Base-by-base conservation (phyloP, 2,797 vertebrate genomes). In the Phoeniculus purpureus region DNA sequence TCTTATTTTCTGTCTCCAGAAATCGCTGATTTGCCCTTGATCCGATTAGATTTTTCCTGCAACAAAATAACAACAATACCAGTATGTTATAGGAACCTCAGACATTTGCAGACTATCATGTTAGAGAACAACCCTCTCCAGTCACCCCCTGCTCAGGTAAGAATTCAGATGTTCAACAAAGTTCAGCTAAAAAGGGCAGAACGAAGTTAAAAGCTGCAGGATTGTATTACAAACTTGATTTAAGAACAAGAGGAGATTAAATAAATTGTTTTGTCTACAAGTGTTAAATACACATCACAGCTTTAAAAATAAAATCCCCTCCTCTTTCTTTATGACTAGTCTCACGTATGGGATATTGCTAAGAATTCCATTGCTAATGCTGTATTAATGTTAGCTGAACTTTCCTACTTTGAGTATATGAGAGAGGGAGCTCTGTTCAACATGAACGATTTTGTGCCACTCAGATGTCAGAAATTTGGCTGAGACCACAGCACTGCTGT, bases 111-210 rank as follows among this genome's bases (percentile, higher is more conserved):
- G 96, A 98, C 97, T 97, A 99, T 99, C 78, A 97, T 98, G 73
- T 97, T 99, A 31, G 99, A 99, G 96, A 99, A 99, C 98, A 99
- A 99, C 95, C 99, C 99, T 2, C 97, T 99, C 26, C 99, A 99
- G 89, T 98, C 97, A 27, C 99, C 99, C 10, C 99, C 99, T 48
- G 99, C 99, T 87, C 99, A 99, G 98, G 99, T 99, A 96, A 96
- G 52, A 81, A 47, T 70, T 79, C 50, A 51, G 45, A 27, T 50
- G 1, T 48, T 21, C 48, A 47, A 15, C 21, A 11, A 47, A 47
- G n/a, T 62, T 94, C 40, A 47, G 11, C 25, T 62, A 11, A 51
- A n/a, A 43, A 55, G 7, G 15, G 8, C 56, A 65, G 31, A 93
- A 52, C 1, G 0, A 83, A 73, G 5, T 77, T 81, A 50, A 51